Base-by-base conservation (phyloP, 2,113 vertebrate species). In the Ageneiosus marmoratus region DNA sequence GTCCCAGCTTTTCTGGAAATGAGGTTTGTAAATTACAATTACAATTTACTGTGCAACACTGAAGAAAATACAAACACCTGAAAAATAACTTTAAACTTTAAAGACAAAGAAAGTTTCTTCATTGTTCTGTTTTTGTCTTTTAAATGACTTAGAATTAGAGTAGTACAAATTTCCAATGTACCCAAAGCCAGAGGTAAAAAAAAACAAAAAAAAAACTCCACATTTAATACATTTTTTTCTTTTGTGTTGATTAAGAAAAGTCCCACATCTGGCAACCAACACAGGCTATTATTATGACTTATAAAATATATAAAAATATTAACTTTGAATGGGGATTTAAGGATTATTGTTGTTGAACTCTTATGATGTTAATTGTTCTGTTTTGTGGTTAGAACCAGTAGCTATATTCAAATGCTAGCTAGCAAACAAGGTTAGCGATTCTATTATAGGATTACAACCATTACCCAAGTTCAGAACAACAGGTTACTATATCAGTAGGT, bases 201-300 rank as follows among this genome's bases (percentile, higher is more conserved):
- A 22, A 48, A 22, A 53, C n/a, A n/a, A n/a, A n/a, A n/a, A n/a
- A n/a, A 55, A 75, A 53, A 55, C 9, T 34, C 50, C 10, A 9
- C 5, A 50, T 50, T 73, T 50, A 73, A 50, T 9, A 24, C 29
- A 16, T 53, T 75, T 75, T 75, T 22, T 53, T 53, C 11, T 22
- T 75, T 22, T 75, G 55, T 34, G 73, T 8, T 34, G 48, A 75
- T 75, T 75, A 75, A 75, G 48, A 8, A 53, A 75, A 75, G 48
- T 34, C 50, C 18, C 18, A 34, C 50, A 34, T 75, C 73, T 75
- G 73, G 48, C 27, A 53, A 53, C 22, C 50, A 75, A 53, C 73
- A 75, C 50, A 46, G 69, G 73, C 22, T 53, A 32, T 53, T 75
- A 34, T 75, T 75, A 75, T 55, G 73, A 53, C 48, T 18, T 29